Evolutionary conservation across 2,113 vertebrate genomes (phyloP).

Genomic region (Cynoglossus semilaevis): DNA sequence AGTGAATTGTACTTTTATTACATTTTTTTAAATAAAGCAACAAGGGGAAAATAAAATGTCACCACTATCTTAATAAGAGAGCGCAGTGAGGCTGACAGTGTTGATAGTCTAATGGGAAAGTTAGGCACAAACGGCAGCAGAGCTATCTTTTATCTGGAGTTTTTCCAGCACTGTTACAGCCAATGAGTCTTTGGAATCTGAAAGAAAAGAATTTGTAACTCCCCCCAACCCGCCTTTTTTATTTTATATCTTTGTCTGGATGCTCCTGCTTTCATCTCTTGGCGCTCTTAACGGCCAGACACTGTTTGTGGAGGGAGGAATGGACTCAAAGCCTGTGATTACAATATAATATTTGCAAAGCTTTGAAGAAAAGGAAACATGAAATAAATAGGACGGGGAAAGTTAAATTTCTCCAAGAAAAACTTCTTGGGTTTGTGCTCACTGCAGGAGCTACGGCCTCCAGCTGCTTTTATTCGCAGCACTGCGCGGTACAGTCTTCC

Average conservation of each 20-base stretch:
- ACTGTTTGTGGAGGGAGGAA: conserved; percentile 49
- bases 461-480: conserved; percentile 48
- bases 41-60: conserved; percentile 52
- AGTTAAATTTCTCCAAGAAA: conserved; percentile 31
- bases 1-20: no score
- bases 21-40: not conserved
- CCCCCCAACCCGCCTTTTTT: not conserved
- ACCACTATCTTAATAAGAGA: conserved; percentile 40
- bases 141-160: conserved; percentile 68
- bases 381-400: conserved; percentile 16
- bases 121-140: conserved; percentile 66
- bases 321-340: conserved; percentile 65
- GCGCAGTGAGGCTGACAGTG: conserved; percentile 51
- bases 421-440: conserved; percentile 47
- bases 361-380: conserved; percentile 23
- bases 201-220: conserved; percentile 41
- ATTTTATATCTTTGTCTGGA: conserved; percentile 24
- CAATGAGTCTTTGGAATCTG: conserved; percentile 52
- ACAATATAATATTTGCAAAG: conserved; percentile 52
- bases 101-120: conserved; percentile 67
- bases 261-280: conserved; percentile 70
- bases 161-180: conserved; percentile 66
- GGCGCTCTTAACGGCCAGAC: conserved; percentile 45
- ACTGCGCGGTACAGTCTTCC: conserved; percentile 37
- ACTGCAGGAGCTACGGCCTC: conserved; percentile 49